Conservation (phyloP, 2,113 vertebrate species). For the Nerophis ophidion region DNA sequence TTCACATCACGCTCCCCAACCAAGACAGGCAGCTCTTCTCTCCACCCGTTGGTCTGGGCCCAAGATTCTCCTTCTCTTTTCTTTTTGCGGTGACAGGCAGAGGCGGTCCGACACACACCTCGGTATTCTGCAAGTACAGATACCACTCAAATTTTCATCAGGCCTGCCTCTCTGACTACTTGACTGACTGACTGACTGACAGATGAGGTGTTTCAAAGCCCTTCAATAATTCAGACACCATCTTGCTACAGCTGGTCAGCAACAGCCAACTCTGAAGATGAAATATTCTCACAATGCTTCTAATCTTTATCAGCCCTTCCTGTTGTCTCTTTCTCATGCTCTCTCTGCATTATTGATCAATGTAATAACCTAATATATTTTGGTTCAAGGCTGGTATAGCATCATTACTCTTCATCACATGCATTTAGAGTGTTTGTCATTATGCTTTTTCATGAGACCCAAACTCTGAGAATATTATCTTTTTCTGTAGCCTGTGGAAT, state of each 20-base stretch:
- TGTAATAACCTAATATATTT: slow-evolving; percentile 45
- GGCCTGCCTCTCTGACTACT: slow-evolving; percentile 18
- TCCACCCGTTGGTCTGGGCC: slow-evolving; percentile 22
- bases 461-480: slow-evolving; percentile 3
- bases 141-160: slow-evolving; percentile 39
- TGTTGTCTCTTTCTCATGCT: slow-evolving; percentile 38
- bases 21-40: slow-evolving; percentile 28
- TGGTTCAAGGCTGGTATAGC: slow-evolving; percentile 33
- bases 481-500: not conserved
- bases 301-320: slow-evolving; percentile 57
- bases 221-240: slow-evolving; percentile 64
- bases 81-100: slow-evolving; percentile 43
- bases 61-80: slow-evolving; percentile 30
- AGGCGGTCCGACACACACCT: slow-evolving; percentile 19
- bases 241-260: slow-evolving; percentile 32
- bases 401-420: slow-evolving; percentile 31
- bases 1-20: slow-evolving; percentile 28
- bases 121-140: slow-evolving; percentile 20
- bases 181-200: slow-evolving; percentile 48
- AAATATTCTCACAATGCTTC: slow-evolving; percentile 40
- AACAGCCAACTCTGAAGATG: slow-evolving; percentile 33
- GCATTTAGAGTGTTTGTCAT: slow-evolving; percentile 22
- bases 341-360: slow-evolving; percentile 41
- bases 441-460: slow-evolving; percentile 45
- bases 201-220: slow-evolving; percentile 45